Conservation (phyloP, 2,888 invertebrate species). For the Danaus chrysippus region DNA sequence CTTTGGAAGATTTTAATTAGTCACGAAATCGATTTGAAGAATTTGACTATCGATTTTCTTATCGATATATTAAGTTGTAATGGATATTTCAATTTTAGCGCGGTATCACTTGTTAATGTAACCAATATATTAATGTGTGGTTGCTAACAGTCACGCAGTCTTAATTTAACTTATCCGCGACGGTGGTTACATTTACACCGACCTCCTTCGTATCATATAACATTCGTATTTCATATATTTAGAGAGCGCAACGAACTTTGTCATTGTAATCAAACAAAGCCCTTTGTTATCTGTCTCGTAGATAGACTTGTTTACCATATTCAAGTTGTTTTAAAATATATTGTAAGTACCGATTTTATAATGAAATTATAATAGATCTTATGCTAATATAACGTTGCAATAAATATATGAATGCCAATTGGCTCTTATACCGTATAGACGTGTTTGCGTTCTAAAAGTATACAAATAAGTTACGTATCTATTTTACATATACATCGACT, state of each 20-base stretch:
- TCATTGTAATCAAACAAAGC: conserved; percentile 11
- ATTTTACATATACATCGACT: not conserved
- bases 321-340: not conserved
- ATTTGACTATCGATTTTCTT: no score
- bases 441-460: not conserved
- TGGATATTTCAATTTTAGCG: not conserved
- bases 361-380: no score
- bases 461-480: not conserved
- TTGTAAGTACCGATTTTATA: no score
- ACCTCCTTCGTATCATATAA: conserved; percentile 30
- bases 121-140: not conserved
- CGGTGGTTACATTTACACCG: conserved; percentile 30
- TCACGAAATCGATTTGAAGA: no score
- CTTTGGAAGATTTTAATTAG: no score
- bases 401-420: conserved; percentile 3
- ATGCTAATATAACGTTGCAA: not conserved
- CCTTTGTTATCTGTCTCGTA: conserved; percentile 3
- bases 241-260: conserved; percentile 28
- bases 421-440: not conserved
- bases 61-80: no score
- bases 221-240: conserved; percentile 30
- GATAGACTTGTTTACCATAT: not conserved
- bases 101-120: not conserved
- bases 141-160: not conserved
- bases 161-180: conserved; percentile 26